Percentiles rank a stretch among this genome's conserved stretches.
Conservation (phyloP, 2,113 vertebrate genomes). For the Probosciger aterrimus region DNA sequence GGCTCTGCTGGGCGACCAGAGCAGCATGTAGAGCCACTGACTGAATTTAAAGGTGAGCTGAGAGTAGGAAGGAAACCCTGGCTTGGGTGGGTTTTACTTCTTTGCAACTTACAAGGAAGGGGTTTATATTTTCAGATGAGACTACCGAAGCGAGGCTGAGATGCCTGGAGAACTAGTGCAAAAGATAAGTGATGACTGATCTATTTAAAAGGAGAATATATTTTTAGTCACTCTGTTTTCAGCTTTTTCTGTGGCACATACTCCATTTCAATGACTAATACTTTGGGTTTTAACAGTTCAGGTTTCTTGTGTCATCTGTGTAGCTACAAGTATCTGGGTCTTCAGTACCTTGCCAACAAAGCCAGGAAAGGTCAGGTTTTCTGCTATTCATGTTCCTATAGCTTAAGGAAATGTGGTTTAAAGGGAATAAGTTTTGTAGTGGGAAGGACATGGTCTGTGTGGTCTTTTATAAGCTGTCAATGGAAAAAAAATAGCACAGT, state of each 20-base stretch:
- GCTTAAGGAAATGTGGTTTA: not conserved
- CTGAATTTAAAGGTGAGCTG: not conserved
- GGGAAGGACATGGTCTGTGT: not conserved
- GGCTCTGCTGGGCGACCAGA: not conserved
- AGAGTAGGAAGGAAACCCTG: not conserved
- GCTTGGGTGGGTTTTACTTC: not conserved
- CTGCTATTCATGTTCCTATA: not conserved
- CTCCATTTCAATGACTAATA: not conserved
- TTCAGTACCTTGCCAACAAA: not conserved
- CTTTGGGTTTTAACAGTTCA: not conserved
- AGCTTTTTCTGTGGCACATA: not conserved
- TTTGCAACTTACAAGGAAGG: not conserved
- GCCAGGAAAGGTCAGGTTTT: not conserved
- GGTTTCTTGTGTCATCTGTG: not conserved
- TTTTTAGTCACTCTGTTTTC: not conserved
- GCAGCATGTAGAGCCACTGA: not conserved
- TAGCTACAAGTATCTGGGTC: not conserved
- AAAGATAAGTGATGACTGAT: not conserved
- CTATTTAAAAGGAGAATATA: not conserved
- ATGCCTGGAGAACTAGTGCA: not conserved
- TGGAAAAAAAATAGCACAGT: not conserved
- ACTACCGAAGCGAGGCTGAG: not conserved
- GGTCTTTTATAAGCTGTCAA: not conserved
- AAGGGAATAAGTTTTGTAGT: not conserved
- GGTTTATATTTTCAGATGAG: not conserved